Conservation (phyloP, 2,797 vertebrate species). For the Siniperca undulata region DNA sequence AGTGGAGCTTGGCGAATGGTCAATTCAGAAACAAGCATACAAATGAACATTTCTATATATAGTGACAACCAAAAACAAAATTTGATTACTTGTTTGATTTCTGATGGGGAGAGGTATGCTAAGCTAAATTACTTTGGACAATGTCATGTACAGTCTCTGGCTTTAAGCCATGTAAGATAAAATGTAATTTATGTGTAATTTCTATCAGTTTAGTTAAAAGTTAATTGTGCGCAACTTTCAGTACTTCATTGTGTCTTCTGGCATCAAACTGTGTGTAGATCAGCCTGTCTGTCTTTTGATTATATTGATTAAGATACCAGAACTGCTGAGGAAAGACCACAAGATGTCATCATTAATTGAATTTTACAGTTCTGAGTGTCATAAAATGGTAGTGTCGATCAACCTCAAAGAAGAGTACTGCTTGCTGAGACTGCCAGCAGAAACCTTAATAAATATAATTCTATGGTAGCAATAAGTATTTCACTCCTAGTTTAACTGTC, state of each 20-base stretch:
- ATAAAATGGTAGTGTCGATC: conserved; percentile 18
- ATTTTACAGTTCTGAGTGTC: not conserved
- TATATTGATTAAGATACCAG: conserved; percentile 1
- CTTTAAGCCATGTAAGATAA: not conserved
- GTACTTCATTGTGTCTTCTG: not conserved
- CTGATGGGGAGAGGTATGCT: not conserved
- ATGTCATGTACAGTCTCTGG: too few relatives aligned
- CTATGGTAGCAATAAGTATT: not conserved
- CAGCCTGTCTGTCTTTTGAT: not conserved
- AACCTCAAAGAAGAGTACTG: not conserved
- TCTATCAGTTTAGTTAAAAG: not conserved
- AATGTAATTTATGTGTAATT: not conserved
- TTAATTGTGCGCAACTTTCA: not conserved
- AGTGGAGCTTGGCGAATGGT: not conserved
- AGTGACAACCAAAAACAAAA: too few relatives aligned
- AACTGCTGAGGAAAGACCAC: not conserved
- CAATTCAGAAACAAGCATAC: not conserved
- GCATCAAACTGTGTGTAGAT: not conserved
- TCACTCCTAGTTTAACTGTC: not conserved
- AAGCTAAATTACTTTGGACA: not conserved
- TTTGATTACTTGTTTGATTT: not conserved
- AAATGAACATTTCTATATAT: too few relatives aligned
- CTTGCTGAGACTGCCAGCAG: not conserved
- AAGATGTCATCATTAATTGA: conserved; percentile 11
- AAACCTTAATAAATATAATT: not conserved